A percentile compares a stretch with the other conserved stretches of the same genome.
Conservation (phyloP, 1,140 invertebrate species). For the Glossosoma conforme region DNA sequence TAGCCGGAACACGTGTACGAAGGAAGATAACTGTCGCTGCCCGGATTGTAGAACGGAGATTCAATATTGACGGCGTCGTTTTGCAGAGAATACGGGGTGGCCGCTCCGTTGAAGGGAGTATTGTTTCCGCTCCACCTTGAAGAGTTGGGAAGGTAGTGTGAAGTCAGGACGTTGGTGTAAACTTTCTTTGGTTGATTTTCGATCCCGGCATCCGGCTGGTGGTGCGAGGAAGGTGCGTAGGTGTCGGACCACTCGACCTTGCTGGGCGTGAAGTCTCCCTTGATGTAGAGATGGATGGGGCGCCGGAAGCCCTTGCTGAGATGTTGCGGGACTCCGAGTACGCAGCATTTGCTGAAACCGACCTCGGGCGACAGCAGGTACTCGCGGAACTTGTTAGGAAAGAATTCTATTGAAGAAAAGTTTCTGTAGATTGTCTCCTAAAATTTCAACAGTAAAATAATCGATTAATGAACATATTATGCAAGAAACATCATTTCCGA, state of each 20-base stretch:
- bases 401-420: slow-evolving; percentile 80
- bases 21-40: slow-evolving; percentile 47
- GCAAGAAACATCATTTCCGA: background rate
- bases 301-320: slow-evolving; percentile 84
- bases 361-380: slow-evolving; percentile 87
- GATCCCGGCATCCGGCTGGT: slow-evolving; percentile 41
- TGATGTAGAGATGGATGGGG: slow-evolving; percentile 81
- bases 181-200: slow-evolving; percentile 51
- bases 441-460: slow-evolving; percentile 41
- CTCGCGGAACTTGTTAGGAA: slow-evolving; percentile 84
- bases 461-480: slow-evolving; percentile 11
- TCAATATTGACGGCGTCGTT: slow-evolving; percentile 41
- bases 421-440: slow-evolving; percentile 84
- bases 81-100: slow-evolving; percentile 46
- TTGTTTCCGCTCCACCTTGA: slow-evolving; percentile 34
- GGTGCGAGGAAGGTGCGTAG: slow-evolving; percentile 43
- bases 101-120: slow-evolving; percentile 44
- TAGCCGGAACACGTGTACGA: slow-evolving; percentile 42
- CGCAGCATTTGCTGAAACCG: slow-evolving; percentile 84
- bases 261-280: slow-evolving; percentile 58
- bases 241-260: slow-evolving; percentile 48
- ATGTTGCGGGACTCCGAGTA: slow-evolving; percentile 77
- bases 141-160: slow-evolving; percentile 49
- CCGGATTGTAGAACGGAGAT: slow-evolving; percentile 49
- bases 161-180: slow-evolving; percentile 52